Percentiles rank a stretch among this genome's conserved stretches.
Conservation (phyloP, 2,113 vertebrate genomes). For the Chaetodon trifascialis region DNA sequence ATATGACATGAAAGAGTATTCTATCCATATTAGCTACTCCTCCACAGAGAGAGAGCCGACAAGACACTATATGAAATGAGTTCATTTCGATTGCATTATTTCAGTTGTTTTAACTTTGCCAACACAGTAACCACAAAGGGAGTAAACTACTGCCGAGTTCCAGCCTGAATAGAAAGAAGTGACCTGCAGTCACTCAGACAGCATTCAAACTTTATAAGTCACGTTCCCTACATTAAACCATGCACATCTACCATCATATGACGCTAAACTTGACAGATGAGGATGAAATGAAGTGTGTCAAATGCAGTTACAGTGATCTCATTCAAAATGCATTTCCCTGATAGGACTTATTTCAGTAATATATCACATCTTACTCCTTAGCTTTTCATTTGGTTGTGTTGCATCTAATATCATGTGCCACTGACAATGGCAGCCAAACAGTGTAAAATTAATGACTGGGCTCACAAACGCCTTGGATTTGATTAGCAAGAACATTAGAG, state of each 20-base stretch:
- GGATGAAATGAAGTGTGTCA: conserved; percentile 92
- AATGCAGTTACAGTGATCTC: conserved; percentile 87
- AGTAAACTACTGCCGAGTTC: neutral
- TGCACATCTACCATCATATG: conserved; percentile 85
- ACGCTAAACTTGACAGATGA: conserved; percentile 88
- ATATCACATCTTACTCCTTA: conserved; percentile 86
- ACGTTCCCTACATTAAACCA: conserved; percentile 86
- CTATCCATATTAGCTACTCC: neutral
- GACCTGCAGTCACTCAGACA: conserved; percentile 67
- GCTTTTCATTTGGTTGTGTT: conserved; percentile 90
- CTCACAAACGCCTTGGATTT: conserved; percentile 83
- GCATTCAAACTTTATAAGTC: conserved; percentile 83
- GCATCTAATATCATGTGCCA: conserved; percentile 87
- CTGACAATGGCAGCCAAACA: conserved; percentile 83
- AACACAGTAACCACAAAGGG: conserved; percentile 3
- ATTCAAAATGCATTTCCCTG: conserved; percentile 81
- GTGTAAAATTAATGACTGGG: conserved; percentile 88
- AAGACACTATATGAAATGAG: neutral
- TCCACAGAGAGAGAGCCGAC: neutral
- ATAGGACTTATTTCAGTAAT: conserved; percentile 89
- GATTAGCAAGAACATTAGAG: conserved; percentile 83
- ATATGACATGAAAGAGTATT: neutral
- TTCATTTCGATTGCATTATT: conserved; percentile 1
- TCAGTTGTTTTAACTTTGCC: neutral
- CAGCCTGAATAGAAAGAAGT: conserved; percentile 15